Evolutionary conservation across 1,140 invertebrate genomes (phyloP), one percentile per base, ranked within the genome.

Genomic region (Triops longicaudatus): DNA sequence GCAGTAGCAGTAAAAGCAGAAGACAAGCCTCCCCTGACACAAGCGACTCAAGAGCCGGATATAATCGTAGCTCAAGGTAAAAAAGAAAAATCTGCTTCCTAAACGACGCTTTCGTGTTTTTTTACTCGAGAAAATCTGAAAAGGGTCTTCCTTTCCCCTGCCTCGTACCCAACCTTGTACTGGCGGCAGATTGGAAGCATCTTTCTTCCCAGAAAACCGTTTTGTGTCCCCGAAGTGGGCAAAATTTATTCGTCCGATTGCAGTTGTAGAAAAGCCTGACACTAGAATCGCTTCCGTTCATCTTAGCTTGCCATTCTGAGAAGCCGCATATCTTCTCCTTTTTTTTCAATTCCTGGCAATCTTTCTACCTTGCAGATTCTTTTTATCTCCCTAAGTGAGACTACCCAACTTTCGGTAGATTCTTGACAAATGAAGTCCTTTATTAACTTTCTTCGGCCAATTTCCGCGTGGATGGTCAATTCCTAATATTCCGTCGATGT

Each of bases 21-120:
- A 63, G 22, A 63, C 50, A 63, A 63, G 22, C n/a, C 50, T 10
- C 22, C 50, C 22, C 22, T 63, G n/a, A 63, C 22, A 14, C 50
- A 63, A 22, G 50, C 50, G 50, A 63, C 50, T 22, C 50, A 63
- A 22, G 50, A 63, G 50, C 50, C 50, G 50, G 50, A 63, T 22
- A 63, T 63, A 63, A 63, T 63, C 50, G 50, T 63, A 22, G 50
- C 50, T 63, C 50, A 63, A 63, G 50, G 50, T 63, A 63, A 17
- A 37, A 37, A 37, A 63, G 5, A 63, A 63, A 63, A 6, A 63
- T n/a, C 17, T 63, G 14, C 50, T 63, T 22, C 50, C 22, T 63
- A 63, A 63, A n/a, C 50, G 50, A 63, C 50, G 7, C 10, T 63
- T 63, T 63, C 7, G 31, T n/a, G 31, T 2, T 37, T 63, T 63